Evolutionary conservation across 2,113 vertebrate genomes (phyloP).

Genomic region (Gobio gobio): DNA sequence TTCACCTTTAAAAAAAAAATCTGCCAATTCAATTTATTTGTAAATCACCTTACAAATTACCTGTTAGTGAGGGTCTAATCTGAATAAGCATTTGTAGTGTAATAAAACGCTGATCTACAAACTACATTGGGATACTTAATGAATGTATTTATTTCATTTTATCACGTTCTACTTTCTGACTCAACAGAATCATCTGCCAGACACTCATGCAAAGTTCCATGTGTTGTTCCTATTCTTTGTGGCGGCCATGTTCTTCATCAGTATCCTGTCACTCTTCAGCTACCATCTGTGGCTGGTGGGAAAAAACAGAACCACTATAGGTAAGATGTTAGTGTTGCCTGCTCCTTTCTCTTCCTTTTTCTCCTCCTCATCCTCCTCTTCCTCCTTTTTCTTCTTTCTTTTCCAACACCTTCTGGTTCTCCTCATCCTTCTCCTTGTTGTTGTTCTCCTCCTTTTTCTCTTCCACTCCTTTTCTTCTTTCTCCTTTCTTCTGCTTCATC

Average conservation of each 20-base stretch:
- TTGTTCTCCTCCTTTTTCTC: not conserved
- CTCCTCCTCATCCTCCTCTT: no score
- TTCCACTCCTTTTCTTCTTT: no score
- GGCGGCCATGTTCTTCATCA: constrained; percentile 98
- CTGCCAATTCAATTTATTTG: not conserved
- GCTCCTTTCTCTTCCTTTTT: not conserved
- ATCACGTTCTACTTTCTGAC: constrained; percentile 44
- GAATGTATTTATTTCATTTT: not conserved
- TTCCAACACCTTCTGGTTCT: accelerated
- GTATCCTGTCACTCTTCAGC: constrained; percentile 93
- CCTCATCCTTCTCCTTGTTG: not conserved
- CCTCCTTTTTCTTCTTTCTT: no score
- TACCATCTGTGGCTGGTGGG: constrained; percentile 97
- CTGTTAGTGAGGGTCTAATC: not conserved
- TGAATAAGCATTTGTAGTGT: not conserved
- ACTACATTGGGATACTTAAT: not conserved
- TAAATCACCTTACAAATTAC: not conserved
- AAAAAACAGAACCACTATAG: constrained; percentile 97
- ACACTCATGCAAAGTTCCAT: constrained; percentile 93
- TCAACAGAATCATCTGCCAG: constrained; percentile 84
- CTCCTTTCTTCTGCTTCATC: no score
- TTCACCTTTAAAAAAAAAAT: not conserved
- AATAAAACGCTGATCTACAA: not conserved
- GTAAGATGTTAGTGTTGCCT: constrained; percentile 65
- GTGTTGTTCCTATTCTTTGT: constrained; percentile 98